Conservation (phyloP, 1,140 invertebrate species). For the Drosophila teissieri region DNA sequence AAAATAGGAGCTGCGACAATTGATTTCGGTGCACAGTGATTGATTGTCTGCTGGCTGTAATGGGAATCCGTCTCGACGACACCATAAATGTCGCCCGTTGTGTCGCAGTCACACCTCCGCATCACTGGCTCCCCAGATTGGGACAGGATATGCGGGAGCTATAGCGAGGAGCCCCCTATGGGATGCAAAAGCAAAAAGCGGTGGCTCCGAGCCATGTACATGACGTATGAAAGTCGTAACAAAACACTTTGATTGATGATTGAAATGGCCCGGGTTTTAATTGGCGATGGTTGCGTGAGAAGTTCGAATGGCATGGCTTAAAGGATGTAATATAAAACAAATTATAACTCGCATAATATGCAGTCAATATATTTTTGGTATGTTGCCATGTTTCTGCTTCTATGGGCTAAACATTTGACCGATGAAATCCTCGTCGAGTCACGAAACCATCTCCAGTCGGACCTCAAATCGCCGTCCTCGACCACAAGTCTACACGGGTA, state of each 20-base stretch:
- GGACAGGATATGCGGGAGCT: background rate
- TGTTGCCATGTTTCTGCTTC: background rate
- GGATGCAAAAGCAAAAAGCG: constrained; percentile 41
- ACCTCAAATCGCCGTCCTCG: constrained; percentile 58
- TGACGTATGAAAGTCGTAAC: constrained; percentile 79
- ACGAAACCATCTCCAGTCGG: constrained; percentile 27
- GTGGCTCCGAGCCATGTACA: constrained; percentile 51
- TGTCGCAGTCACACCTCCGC: constrained; percentile 72
- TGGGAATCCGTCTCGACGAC: constrained; percentile 66
- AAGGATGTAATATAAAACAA: background rate
- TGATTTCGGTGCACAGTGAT: constrained; percentile 67
- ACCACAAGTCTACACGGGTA: constrained; percentile 48
- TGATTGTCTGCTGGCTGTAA: constrained; percentile 65
- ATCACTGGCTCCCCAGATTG: constrained; percentile 15
- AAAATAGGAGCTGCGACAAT: constrained; percentile 59
- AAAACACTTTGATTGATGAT: constrained; percentile 83
- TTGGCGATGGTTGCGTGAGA: constrained; percentile 32
- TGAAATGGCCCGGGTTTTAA: constrained; percentile 41
- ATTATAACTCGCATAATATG: background rate
- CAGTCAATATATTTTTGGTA: background rate
- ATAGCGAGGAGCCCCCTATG: constrained; percentile 17
- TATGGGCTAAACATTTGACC: too few species aligned
- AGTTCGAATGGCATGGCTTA: background rate
- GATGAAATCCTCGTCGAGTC: constrained; percentile 1
- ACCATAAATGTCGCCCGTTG: constrained; percentile 76